Base-by-base conservation (phyloP, 1,140 invertebrate genomes). In the Drosophila ohnishii region DNA sequence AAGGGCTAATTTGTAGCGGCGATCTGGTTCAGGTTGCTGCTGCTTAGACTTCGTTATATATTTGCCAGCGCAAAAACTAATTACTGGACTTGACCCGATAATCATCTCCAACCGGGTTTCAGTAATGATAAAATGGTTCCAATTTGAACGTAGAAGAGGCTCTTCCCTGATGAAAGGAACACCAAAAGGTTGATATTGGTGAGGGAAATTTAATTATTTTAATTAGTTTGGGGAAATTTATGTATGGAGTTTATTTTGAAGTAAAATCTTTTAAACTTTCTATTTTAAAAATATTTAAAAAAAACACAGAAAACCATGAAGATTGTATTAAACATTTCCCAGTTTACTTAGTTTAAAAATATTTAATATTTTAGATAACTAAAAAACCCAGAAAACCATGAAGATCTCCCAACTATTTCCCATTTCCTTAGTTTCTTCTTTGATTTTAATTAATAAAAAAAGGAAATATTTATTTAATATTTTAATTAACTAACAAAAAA, bases 61-160 rank as follows among this genome's bases (percentile, higher is more conserved):
- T 87, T 85, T 85, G 84, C 84, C 75, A 88, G 79, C 75, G 79
- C 78, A 55, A 88, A 86, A 88, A 80, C 76, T 87, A 87, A 87
- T 87, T 87, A 88, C 83, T 65, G 58, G 58, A 62, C 48, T 55
- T 53, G 39, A 42, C 58, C 72, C 75, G 82, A 86, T 86, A 87
- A 87, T 86, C 85, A 86, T 87, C 82, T 53, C 10, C 51, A 37
- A 22, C 16, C 35, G 70, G 59, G 32, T 22, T 7, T 5, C 35
- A 34, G 30, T 70, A 82, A 82, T 87, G 83, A 86, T 86, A 64
- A 67, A 67, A 67, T 59, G 63, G 34, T 28, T 0, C 10, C 28
- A 50, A 50, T 6, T 30, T 50, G 47, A 5, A 30, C 3, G 2
- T 34, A 22, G 37, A 32, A 34, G 10, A 28, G 11, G 16, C 58